Evolutionary conservation across 2,797 vertebrate species (phyloP), one percentile per base, ranked within the genome.

Genomic region (Margarornis squamiger): DNA sequence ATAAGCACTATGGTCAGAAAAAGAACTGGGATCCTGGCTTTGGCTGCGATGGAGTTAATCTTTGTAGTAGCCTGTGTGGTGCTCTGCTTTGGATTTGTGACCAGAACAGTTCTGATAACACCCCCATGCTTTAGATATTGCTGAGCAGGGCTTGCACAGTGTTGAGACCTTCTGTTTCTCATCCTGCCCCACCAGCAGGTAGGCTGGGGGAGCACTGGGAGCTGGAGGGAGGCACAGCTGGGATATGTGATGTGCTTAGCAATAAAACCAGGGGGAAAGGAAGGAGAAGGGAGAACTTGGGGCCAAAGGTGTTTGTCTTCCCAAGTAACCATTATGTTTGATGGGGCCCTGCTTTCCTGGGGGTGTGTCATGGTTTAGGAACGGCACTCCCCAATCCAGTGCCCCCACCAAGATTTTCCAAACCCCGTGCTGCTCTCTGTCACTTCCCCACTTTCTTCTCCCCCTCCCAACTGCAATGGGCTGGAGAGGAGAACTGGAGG

Each of bases 241-340:
- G 61, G 38, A 41, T 36, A 27, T 6, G 0, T 4, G 12, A 8
- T 29, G 30, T 78, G 86, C 27, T 54, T 49, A 55, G 23, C 34
- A 46, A 5, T 46, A 59, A 73, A 55, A 38, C n/a, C 34, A 6
- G 12, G 36, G 14, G 14, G 29, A 26, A 41, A 58, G 39, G 20
- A 87, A 21, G 23, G 78, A 54, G 27, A 46, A 63, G 57, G 20
- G 5, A 23, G 11, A 22, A 19, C 27, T 88, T 24, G 29, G 2
- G 51, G 51, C 16, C 51, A 52, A 36, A 83, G 22, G 16, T 7
- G 7, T 45, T 84, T 52, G 22, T n/a, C 24, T 74, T 81, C 43
- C 62, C n/a, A n/a, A 54, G 43, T 12, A 7, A 12, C 18, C 0
- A 0, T 16, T n/a, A 7, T 1, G 1, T 0, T 1, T 63, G 45